Evolutionary conservation across 2,797 vertebrate genomes (phyloP), one percentile per base, ranked within the genome.

Genomic region (Pygocentrus nattereri): DNA sequence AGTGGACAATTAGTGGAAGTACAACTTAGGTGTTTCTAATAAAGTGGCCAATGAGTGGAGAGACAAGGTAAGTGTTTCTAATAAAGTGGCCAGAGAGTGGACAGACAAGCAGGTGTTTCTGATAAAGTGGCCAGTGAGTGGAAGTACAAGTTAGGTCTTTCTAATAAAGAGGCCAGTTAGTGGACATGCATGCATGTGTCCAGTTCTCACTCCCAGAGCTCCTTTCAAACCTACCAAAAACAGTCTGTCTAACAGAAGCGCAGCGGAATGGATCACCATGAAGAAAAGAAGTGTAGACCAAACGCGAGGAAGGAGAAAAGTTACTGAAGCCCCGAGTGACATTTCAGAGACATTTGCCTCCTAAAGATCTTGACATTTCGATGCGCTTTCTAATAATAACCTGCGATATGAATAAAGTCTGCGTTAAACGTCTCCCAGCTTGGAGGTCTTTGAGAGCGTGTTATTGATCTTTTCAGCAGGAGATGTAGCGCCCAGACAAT

Each of bases 341-440:
- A 91, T 93, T 91, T 79, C 80, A 81, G 83, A 88, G 91, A 91
- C 91, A 91, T 94, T 94, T 92, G 91, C 91, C 89, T 88, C 88
- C 87, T 90, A 93, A 92, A 91, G 92, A 94, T 92, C 92, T 92
- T 94, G 94, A 93, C 92, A 94, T 94, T 93, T 94, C 61, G 27
- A 84, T 16, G 87, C 12, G 34, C 73, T 84, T 88, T 91, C 86
- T 93, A 92, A 92, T 91, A 92, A 91, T 90, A 88, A 87, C 88
- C 87, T 89, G 90, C 90, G 91, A 92, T 92, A 92, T 91, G 92
- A 92, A 92, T 92, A 90, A 88, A 65, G 62, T 65, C 88, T 76
- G 86, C 16, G 73, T 54, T 77, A 86, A 80, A 86, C 86, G 85
- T 27, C 75, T 34, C 78, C 79, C 82, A 85, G 87, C 82, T 88